phyloP scores from a whole-genome alignment of 2,888 invertebrate species.

The Lycia hirtaria region DNA sequence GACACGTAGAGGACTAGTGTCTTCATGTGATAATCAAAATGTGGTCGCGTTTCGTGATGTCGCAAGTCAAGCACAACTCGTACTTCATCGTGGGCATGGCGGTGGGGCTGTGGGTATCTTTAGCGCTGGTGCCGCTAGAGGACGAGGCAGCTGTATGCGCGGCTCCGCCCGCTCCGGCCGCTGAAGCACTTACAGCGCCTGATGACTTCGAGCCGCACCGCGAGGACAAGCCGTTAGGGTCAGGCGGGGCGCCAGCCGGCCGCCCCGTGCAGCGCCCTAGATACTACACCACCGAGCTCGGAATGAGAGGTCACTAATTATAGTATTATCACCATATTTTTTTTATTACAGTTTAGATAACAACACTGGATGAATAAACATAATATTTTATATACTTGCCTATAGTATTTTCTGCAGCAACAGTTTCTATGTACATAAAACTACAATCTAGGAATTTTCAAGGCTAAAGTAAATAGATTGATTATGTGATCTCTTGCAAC shows the following conservation, averaged over 20 bases:
- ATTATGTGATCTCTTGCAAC: too few relatives aligned
- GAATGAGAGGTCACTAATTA: slow-evolving; percentile 91
- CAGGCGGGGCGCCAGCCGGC: slow-evolving; percentile 52
- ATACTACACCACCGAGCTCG: slow-evolving; percentile 97
- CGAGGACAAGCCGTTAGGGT: slow-evolving; percentile 62
- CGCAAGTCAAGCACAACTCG: slow-evolving; percentile 84
- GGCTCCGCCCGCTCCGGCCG: slow-evolving; percentile 39
- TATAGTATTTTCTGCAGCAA: too few relatives aligned
- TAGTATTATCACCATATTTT: too few relatives aligned
- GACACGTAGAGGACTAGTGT: background rate
- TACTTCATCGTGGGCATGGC: slow-evolving; percentile 85
- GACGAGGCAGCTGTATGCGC: slow-evolving; percentile 56
- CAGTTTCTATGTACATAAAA: too few relatives aligned
- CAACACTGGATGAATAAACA: too few relatives aligned
- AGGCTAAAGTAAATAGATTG: too few relatives aligned
- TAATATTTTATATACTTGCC: too few relatives aligned
- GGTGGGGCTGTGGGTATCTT: slow-evolving; percentile 83
- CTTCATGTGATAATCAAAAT: slow-evolving; percentile 46
- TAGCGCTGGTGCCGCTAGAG: slow-evolving; percentile 79
- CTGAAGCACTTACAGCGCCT: slow-evolving; percentile 31
- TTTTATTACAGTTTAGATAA: too few relatives aligned
- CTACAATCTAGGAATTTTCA: too few relatives aligned
- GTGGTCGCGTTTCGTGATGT: slow-evolving; percentile 76
- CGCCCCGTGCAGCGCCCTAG: slow-evolving; percentile 91
- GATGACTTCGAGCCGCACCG: slow-evolving; percentile 77